These are phyloP conservation scores for Passer montanus DNA, from an alignment of 2,113 vertebrate genomes.

Conservation along the genomic window DNA sequence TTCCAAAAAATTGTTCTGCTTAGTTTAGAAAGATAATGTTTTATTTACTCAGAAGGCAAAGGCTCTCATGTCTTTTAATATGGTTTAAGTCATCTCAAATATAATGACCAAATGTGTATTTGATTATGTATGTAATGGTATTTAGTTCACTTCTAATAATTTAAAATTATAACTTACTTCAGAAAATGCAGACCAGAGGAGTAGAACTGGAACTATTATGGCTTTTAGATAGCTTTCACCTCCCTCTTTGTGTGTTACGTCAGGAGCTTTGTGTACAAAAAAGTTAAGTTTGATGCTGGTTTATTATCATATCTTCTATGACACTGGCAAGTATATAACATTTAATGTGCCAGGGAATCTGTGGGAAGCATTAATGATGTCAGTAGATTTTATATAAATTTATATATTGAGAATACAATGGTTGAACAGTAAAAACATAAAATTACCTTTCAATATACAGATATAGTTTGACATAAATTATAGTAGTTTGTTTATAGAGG, in stretches of 20 bases:
- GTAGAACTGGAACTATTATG: not conserved
- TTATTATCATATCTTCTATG: conserved; percentile 15
- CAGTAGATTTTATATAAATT: not conserved
- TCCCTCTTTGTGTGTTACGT: not conserved
- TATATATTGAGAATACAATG: not conserved
- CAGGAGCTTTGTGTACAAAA: not conserved
- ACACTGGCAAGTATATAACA: not conserved
- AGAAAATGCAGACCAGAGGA: not conserved
- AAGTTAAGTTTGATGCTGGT: not conserved
- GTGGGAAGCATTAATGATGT: not conserved
- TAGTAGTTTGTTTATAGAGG: not conserved
- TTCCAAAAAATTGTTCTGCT: not conserved
- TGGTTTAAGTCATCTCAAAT: not conserved
- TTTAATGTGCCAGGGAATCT: conserved; percentile 21
- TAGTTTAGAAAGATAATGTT: not conserved
- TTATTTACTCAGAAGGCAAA: not conserved
- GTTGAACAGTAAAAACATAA: not conserved
- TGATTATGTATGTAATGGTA: not conserved
- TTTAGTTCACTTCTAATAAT: not conserved
- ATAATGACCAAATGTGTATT: not conserved
- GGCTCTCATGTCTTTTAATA: not conserved
- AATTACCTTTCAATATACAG: not conserved
- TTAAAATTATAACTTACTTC: not conserved
- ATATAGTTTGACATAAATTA: not conserved
- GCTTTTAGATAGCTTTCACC: not conserved